Base-by-base conservation (phyloP, 1,140 invertebrate species). In the Pteromalus puparum region DNA sequence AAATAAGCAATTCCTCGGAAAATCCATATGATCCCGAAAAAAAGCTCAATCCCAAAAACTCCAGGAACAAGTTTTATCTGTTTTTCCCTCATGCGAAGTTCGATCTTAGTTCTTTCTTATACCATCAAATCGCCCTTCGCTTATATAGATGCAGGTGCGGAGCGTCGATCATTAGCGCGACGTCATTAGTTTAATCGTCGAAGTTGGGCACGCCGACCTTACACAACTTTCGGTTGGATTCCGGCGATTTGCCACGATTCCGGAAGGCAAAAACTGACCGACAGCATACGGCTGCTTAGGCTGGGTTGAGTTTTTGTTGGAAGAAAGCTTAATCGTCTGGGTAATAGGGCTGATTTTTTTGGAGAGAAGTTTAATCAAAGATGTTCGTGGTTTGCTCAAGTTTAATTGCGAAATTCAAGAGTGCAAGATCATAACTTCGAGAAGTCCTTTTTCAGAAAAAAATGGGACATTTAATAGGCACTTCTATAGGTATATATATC, bases 131-230 rank as follows among this genome's bases (percentile, higher is more conserved):
- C 0, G 9, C 38, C 38, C 38, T 42, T 42, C 38, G 38, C 10
- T 7, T 9, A 38, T 38, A 38, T 38, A 38, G 38, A 3, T 38
- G 38, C 38, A 38, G 38, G 38, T 38, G 38, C 38, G 34, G 34
- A 26, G 6, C 74, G 74, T 76, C 74, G 74, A 76, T 76, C 24
- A 76, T 28, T 76, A 76, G 42, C 15, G 42, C 26, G 42, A 76
- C 42, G 34, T 74, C 72, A 18, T 74, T 74, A 42, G 2, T 9
- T 42, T 74, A 74, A 74, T 74, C 18, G 34, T 26, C 21, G 9
- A 74, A 74, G 72, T 74, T 74, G 9, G 28, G 15, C 10, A 21
- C 6, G 34, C 6, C 67, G 26, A 70, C 5, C 7, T 42, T 74
- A 34, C 15, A 28, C 68, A 28, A 70, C 68, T 70, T 70, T 70